phyloP scores from a whole-genome alignment of 2,797 vertebrate species.

The Otus scops region DNA sequence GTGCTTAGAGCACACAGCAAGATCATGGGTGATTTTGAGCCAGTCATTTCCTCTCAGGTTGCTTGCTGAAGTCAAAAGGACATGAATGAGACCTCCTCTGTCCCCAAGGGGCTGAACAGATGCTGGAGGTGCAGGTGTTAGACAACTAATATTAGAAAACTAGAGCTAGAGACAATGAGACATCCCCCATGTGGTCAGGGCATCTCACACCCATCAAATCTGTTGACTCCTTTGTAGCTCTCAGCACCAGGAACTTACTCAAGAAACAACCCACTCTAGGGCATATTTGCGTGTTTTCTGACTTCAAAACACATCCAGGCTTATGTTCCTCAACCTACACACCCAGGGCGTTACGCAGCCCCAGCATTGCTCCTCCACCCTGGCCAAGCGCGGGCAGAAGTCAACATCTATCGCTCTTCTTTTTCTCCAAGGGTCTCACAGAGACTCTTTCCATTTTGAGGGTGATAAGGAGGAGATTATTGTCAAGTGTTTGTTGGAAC shows the following conservation, averaged over 20 bases:
- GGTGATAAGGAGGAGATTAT: neutral
- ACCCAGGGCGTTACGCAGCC: rapidly evolving
- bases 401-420: neutral
- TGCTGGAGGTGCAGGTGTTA: neutral
- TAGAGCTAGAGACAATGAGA: neutral
- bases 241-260: neutral
- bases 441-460: neutral
- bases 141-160: neutral
- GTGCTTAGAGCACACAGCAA: neutral
- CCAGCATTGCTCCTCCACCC: no score
- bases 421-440: neutral
- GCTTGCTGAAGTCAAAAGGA: neutral
- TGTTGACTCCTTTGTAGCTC: neutral
- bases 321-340: neutral
- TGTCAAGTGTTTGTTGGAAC: neutral
- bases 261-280: neutral
- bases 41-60: neutral
- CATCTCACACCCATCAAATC: neutral
- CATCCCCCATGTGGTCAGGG: neutral
- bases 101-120: neutral
- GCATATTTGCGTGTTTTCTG: neutral
- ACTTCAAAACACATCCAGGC: neutral
- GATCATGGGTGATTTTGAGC: neutral
- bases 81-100: neutral
- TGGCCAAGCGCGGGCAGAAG: neutral